Evolutionary conservation across 1,140 invertebrate genomes (phyloP).

Genomic region (Cotesia typhae): DNA sequence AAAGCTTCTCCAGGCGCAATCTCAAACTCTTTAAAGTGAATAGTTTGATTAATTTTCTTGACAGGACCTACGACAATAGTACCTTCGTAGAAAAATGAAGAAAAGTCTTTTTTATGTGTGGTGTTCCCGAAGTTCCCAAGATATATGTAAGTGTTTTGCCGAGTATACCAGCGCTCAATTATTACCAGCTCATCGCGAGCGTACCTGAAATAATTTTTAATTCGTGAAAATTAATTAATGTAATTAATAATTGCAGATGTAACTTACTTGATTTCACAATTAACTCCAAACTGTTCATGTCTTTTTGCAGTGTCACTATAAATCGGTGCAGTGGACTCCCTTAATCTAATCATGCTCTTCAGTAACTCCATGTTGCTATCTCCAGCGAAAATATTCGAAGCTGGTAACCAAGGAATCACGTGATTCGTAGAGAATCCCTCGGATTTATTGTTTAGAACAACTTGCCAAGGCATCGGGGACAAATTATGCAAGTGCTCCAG

Average conservation of each 20-base stretch:
- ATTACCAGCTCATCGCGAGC: conserved; percentile 73
- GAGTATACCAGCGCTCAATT: conserved; percentile 79
- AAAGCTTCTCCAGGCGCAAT: conserved; percentile 72
- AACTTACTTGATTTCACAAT: conserved; percentile 71
- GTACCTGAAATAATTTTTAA: conserved; percentile 55
- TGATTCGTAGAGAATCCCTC: conserved; percentile 62
- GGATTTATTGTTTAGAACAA: conserved; percentile 43
- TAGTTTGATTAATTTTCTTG: conserved; percentile 68
- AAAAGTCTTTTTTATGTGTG: conserved; percentile 73
- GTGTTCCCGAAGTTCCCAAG: conserved; percentile 74
- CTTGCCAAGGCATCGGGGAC: conserved; percentile 72
- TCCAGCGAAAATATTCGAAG: conserved; percentile 53
- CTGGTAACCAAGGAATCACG: conserved; percentile 71
- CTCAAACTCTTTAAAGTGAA: conserved; percentile 74
- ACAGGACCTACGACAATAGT: conserved; percentile 72
- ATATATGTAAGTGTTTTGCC: conserved; percentile 77
- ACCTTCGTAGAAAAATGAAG: conserved; percentile 78
- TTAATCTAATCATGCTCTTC: conserved; percentile 67
- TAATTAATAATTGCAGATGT: conserved; percentile 4
- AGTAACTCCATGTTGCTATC: conserved; percentile 66
- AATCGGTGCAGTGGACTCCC: conserved; percentile 72
- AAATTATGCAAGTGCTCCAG: conserved; percentile 73
- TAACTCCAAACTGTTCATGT: conserved; percentile 69
- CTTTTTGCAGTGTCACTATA: conserved; percentile 75
- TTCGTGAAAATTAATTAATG: not conserved